Evolutionary conservation across 1,140 invertebrate species (phyloP), one percentile per base, ranked within the genome.

Genomic region (Drosophila orosa): DNA sequence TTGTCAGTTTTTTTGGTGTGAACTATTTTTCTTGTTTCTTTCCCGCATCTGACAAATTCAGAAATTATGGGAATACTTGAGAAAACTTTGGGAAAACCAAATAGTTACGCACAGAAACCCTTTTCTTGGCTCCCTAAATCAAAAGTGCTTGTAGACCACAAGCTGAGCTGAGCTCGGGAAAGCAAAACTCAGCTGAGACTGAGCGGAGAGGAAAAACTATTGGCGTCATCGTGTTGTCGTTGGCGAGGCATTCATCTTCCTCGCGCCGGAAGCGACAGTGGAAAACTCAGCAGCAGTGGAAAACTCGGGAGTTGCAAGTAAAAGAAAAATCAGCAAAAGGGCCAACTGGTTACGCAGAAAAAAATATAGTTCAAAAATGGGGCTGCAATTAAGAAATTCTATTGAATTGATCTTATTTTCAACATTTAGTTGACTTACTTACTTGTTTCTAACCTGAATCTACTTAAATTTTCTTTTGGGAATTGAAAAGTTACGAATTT

Each of bases 141-240:
- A 71, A 71, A 54, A 58, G 45, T 47, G 47, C 50, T 71, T 58
- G 40, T 24, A 27, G 65, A 71, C 65, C 67, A 72, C 76, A 84
- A 68, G 59, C 54, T 47, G 60, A 56, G 35, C 42, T 40, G 50
- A 44, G 27, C 39, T 35, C 48, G 35, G 50, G 45, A 47, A 31
- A 71, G 24, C 56, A 10, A 56, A 19, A 35, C 39, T 50, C 62
- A 54, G 66, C 39, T 67, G 48, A 31, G 47, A 42, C 58, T 39
- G 65, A 48, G 13, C 39, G 27, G 60, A 29, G 47, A 60, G 40
- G 66, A 87, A 89, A 84, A 87, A 83, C 73, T 76, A 83, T 92
- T 80, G 77, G 77, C 80, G 77, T 92, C 78, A 75, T 84, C 80
- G 81, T 91, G 89, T 89, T 91, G 89, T 91, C 89, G 89, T 83